A percentile compares a stretch with the other conserved stretches of the same genome.
These are phyloP conservation scores for Octodon degus DNA, from an alignment of 2,113 vertebrate species.

Conservation along the genomic window DNA sequence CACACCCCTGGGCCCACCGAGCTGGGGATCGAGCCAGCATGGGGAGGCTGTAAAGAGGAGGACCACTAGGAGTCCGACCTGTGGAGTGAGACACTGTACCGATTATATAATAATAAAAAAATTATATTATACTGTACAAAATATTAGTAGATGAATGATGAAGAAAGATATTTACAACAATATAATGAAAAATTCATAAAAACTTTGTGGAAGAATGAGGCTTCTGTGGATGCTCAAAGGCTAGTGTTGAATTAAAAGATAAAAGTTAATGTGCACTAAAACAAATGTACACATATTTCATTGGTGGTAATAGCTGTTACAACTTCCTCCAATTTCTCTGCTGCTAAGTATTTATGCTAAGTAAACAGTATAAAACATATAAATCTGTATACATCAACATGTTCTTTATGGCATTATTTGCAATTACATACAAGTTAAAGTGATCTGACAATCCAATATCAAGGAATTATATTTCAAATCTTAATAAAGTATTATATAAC, in stretches of 20 bases:
- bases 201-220: neutral
- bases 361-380: neutral
- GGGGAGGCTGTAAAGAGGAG: no score
- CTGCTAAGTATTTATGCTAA: neutral
- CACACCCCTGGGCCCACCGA: no score
- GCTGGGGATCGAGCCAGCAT: no score
- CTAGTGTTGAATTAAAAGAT: neutral
- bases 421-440: neutral
- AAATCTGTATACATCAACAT: neutral
- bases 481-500: neutral
- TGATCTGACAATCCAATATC: neutral
- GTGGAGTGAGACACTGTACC: no score
- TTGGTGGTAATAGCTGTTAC: neutral
- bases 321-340: neutral
- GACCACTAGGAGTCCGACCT: no score
- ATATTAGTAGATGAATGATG: neutral
- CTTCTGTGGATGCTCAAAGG: neutral
- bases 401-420: conserved; percentile 3
- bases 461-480: neutral
- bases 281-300: neutral
- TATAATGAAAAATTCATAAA: conserved; percentile 5
- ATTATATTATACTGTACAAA: neutral
- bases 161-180: neutral
- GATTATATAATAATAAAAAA: neutral
- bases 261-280: neutral